phyloP scores from a whole-genome alignment of 1,140 invertebrate species.

The Drosophila azteca region DNA sequence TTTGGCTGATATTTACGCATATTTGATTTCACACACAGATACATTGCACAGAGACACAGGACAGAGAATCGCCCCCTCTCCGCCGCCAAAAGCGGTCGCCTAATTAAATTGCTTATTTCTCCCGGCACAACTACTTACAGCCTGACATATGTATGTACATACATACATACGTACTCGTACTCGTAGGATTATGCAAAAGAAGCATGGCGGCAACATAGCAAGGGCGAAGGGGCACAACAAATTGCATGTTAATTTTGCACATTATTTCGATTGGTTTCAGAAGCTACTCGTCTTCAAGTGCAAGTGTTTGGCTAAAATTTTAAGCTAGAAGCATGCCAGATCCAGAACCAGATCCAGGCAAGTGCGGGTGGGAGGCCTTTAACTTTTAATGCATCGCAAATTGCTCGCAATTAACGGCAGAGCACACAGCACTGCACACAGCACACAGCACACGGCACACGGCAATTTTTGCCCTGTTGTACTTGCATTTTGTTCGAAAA shows the following conservation, averaged over 20 bases:
- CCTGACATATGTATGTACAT: constrained; percentile 20
- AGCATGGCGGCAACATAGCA: too few relatives aligned
- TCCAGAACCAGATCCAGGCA: not conserved
- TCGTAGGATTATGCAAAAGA: constrained; percentile 28
- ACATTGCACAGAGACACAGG: constrained; percentile 19
- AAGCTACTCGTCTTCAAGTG: not conserved
- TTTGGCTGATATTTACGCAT: constrained; percentile 67
- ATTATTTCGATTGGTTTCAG: not conserved
- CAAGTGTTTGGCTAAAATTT: constrained; percentile 10
- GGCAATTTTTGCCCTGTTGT: constrained; percentile 37
- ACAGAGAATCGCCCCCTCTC: constrained; percentile 1
- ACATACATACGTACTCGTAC: constrained; percentile 2
- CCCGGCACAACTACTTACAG: constrained; percentile 24
- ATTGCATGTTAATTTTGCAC: constrained; percentile 27
- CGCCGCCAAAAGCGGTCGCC: constrained; percentile 26
- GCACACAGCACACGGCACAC: constrained; percentile 15
- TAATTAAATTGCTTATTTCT: constrained; percentile 68
- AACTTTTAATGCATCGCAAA: constrained; percentile 75
- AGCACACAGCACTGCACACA: too few relatives aligned
- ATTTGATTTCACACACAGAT: constrained; percentile 64
- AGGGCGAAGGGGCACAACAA: constrained; percentile 1
- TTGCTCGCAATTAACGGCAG: constrained; percentile 68
- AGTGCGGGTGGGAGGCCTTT: constrained; percentile 7
- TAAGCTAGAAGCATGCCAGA: not conserved
- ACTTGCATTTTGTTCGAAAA: constrained; percentile 41